Evolutionary conservation across 2,113 vertebrate species (phyloP).

Genomic region (Lethenteron camtschaticum): DNA sequence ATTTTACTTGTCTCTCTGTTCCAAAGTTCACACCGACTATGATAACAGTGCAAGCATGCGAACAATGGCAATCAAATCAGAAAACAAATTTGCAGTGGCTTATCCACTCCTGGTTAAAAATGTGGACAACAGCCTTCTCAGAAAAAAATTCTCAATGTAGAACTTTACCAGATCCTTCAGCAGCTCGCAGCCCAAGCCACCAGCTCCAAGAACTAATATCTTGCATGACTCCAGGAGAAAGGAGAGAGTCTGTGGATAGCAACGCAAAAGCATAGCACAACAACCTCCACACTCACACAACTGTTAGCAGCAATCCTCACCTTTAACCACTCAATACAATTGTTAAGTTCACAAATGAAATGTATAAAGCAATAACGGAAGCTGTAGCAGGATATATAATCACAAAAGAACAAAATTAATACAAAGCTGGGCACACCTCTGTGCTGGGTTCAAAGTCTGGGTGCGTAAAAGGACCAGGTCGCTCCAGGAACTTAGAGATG

Average conservation of each 20-base stretch:
- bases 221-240: constrained; percentile 78
- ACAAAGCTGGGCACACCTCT: constrained; percentile 47
- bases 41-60: constrained; percentile 1
- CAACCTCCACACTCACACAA: constrained; percentile 8
- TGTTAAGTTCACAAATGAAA: neutral
- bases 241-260: constrained; percentile 36
- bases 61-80: neutral
- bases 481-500: constrained; percentile 84
- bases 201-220: constrained; percentile 77
- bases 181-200: constrained; percentile 84
- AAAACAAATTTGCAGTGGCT: constrained; percentile 12
- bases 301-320: neutral
- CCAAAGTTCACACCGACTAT: constrained; percentile 8
- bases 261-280: constrained; percentile 11
- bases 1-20: constrained; percentile 8
- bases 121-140: no score
- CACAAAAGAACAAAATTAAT: constrained; percentile 3
- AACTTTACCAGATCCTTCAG: constrained; percentile 79
- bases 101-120: no score
- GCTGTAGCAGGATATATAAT: neutral
- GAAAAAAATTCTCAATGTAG: neutral
- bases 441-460: constrained; percentile 92
- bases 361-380: neutral
- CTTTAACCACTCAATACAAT: neutral
- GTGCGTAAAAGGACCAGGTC: constrained; percentile 85